These are phyloP conservation scores for Hanleya hanleyi DNA, from an alignment of 2,888 invertebrate genomes.

Conservation along the genomic window DNA sequence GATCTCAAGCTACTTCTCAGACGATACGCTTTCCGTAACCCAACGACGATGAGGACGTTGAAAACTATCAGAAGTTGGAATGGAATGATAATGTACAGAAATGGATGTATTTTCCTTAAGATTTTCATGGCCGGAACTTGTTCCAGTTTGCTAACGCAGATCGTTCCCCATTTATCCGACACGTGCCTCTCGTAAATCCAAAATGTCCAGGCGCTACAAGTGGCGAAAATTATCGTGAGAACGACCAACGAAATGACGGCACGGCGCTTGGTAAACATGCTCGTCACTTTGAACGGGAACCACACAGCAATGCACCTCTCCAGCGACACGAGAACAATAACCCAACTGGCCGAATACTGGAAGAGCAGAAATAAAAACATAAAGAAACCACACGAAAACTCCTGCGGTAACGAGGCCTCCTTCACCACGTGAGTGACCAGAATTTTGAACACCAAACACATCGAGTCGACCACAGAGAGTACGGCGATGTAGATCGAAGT, in stretches of 20 bases:
- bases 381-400: not conserved
- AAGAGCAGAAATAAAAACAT: not conserved
- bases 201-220: not conserved
- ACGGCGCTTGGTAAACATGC: not conserved
- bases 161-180: not conserved
- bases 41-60: not conserved
- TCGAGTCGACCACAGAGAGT: not conserved
- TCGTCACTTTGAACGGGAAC: not conserved
- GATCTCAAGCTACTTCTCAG: not conserved
- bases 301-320: not conserved
- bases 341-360: not conserved
- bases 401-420: not conserved
- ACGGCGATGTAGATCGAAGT: not conserved
- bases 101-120: not conserved
- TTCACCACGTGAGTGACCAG: not conserved
- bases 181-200: not conserved
- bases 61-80: not conserved
- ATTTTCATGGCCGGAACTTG: not conserved
- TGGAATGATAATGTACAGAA: not conserved
- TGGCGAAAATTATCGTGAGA: not conserved
- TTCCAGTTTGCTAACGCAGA: not conserved
- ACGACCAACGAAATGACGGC: not conserved
- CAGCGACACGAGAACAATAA: not conserved
- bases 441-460: not conserved
- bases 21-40: not conserved